A percentile compares a stretch with the other conserved stretches of the same genome.
These are phyloP conservation scores for Zosterops pallidus DNA, from an alignment of 2,113 vertebrate genomes.

Conservation along the genomic window DNA sequence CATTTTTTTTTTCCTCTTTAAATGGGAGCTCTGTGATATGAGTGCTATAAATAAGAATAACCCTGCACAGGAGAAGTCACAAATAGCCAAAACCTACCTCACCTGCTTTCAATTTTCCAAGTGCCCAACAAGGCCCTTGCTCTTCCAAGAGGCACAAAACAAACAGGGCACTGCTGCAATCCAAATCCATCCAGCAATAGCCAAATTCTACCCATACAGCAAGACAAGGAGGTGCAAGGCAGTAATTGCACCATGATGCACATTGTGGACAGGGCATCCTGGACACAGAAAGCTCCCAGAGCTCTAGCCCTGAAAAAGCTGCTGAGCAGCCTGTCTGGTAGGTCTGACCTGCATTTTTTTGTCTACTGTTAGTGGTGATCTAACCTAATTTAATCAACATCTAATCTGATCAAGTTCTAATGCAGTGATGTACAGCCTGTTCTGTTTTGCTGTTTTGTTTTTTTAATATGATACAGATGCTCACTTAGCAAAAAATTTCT, in stretches of 20 bases:
- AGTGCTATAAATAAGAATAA: not conserved
- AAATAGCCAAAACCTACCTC: not conserved
- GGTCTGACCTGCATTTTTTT: not conserved
- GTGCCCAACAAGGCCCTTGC: not conserved
- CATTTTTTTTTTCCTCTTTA: not conserved
- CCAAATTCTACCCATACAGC: not conserved
- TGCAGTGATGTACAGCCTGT: not conserved
- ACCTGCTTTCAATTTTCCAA: not conserved
- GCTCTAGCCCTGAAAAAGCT: not conserved
- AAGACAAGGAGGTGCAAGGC: not conserved
- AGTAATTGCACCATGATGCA: not conserved
- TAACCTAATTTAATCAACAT: not conserved
- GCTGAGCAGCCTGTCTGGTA: not conserved
- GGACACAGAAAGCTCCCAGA: not conserved
- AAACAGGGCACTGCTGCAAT: not conserved
- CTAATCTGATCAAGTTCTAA: not conserved
- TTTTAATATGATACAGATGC: not conserved
- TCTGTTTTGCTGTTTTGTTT: not conserved
- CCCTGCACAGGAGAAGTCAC: not conserved
- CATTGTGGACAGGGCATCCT: not conserved
- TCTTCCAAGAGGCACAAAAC: not conserved
- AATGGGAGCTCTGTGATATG: not conserved
- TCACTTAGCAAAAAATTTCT: not conserved
- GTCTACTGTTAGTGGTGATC: not conserved
- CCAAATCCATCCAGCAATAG: not conserved